These are phyloP conservation scores for Rotaria sp. DNA, from an alignment of 2,888 invertebrate genomes.

Conservation along the genomic window DNA sequence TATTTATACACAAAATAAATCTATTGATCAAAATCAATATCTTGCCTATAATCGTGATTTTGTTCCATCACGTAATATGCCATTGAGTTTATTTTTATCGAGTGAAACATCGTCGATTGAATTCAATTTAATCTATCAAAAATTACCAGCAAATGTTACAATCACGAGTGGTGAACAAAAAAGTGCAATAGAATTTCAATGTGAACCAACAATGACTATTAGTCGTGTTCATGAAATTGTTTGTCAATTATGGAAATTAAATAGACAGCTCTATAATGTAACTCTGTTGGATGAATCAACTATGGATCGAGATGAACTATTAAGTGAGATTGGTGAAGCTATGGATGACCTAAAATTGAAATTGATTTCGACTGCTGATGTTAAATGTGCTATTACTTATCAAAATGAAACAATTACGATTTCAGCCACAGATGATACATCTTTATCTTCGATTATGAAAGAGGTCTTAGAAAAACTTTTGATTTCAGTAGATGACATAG, in stretches of 20 bases:
- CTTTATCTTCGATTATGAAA: neutral
- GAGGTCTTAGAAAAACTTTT: neutral
- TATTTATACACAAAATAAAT: neutral
- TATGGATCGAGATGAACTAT: neutral
- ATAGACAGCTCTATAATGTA: neutral
- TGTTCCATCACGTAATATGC: neutral
- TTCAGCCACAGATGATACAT: neutral
- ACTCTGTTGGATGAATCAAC: neutral
- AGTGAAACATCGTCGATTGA: neutral
- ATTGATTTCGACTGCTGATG: neutral
- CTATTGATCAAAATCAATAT: neutral
- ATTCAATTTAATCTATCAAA: neutral
- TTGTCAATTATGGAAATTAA: neutral
- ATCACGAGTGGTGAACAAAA: neutral
- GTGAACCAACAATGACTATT: neutral
- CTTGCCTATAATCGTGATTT: neutral
- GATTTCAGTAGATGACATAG: neutral
- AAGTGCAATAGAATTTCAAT: neutral
- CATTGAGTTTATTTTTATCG: neutral
- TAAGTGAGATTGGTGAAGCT: neutral
- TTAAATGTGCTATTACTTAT: neutral
- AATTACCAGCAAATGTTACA: neutral
- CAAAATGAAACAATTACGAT: neutral
- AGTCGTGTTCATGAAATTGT: neutral
- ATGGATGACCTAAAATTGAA: neutral